Percentiles rank a stretch among this genome's conserved stretches.
Conservation (phyloP, 2,113 vertebrate species). For the Megalops atlanticus region DNA sequence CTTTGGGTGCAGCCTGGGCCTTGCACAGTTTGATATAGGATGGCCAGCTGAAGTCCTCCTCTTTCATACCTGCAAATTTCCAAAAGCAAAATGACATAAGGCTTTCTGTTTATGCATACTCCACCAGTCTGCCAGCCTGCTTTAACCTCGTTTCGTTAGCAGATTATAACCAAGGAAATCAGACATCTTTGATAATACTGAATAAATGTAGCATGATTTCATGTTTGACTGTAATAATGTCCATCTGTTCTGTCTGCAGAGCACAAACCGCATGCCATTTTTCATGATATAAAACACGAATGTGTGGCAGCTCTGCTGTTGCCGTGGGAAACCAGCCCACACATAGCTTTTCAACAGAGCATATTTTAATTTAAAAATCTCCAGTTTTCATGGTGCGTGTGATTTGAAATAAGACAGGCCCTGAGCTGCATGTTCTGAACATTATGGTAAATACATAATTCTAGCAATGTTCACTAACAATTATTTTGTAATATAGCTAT, state of each 20-base stretch:
- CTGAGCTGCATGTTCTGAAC: no score
- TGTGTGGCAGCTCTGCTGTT: neutral
- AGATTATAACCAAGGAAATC: neutral
- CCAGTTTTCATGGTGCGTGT: neutral
- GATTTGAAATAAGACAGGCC: no score
- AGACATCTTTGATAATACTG: neutral
- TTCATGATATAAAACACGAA: neutral
- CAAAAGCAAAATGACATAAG: neutral
- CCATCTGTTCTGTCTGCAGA: neutral
- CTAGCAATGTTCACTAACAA: no score
- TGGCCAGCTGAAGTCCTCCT: slow-evolving; percentile 83
- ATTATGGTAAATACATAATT: no score
- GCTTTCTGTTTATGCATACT: neutral
- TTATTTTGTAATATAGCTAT: no score
- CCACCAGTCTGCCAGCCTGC: neutral
- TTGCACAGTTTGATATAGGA: slow-evolving; percentile 80
- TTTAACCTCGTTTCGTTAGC: neutral
- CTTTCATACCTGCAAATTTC: slow-evolving; percentile 72
- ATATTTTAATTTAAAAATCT: neutral
- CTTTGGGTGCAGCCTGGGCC: slow-evolving; percentile 82
- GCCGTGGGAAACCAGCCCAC: slow-evolving; percentile 20
- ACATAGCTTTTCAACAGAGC: neutral
- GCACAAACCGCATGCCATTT: neutral
- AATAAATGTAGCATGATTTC: neutral
- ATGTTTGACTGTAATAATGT: neutral